phyloP scores from a whole-genome alignment of 2,113 vertebrate genomes.

The Pholis gunnellus region DNA sequence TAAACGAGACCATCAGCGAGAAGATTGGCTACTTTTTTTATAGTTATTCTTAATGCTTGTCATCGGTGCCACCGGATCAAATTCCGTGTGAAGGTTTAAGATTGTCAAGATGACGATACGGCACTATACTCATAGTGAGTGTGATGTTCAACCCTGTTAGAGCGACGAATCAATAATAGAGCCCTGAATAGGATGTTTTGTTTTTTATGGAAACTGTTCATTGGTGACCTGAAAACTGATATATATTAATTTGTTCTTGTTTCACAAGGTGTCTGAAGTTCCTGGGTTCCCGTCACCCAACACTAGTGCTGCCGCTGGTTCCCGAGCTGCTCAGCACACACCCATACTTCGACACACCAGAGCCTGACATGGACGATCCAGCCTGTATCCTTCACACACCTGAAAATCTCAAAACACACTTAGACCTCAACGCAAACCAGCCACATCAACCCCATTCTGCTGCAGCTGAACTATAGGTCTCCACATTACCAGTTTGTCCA shows the following conservation, averaged over 20 bases:
- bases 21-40: too few relatives aligned
- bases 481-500: too few relatives aligned
- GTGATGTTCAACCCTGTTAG: not conserved
- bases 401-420: too few relatives aligned
- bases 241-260: not conserved
- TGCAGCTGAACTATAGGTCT: not conserved
- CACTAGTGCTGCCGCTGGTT: constrained; percentile 94
- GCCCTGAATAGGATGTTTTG: not conserved
- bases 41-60: too few relatives aligned
- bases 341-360: constrained; percentile 97
- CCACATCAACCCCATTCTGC: not conserved
- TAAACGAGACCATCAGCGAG: too few relatives aligned
- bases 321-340: constrained; percentile 97
- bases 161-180: not conserved
- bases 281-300: constrained; percentile 93
- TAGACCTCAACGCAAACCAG: not conserved
- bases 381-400: constrained; percentile 91
- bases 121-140: too few relatives aligned
- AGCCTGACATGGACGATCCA: constrained; percentile 98
- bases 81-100: too few relatives aligned
- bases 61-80: too few relatives aligned
- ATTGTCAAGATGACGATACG: too few relatives aligned
- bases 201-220: not conserved
- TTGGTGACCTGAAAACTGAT: not conserved
- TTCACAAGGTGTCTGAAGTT: constrained; percentile 93